Percentiles rank a stretch among this genome's conserved stretches.
These are phyloP conservation scores for Tetragonula clypearis DNA, from an alignment of 1,140 invertebrate species.

Conservation along the genomic window DNA sequence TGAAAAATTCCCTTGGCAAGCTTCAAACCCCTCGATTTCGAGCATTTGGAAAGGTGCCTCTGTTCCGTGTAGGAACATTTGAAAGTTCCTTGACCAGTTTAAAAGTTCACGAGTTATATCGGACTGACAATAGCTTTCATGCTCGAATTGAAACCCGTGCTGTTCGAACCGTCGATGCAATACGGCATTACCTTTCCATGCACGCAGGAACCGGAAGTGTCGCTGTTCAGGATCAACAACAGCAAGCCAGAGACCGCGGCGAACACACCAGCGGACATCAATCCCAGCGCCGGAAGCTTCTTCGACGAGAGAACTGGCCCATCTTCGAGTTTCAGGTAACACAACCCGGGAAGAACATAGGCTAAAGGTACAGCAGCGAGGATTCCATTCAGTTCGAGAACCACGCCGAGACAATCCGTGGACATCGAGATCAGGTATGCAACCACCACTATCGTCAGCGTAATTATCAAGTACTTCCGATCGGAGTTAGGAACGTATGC, in stretches of 20 bases:
- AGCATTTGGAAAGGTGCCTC: neutral
- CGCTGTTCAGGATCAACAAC: constrained; percentile 82
- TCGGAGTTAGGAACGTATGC: constrained; percentile 80
- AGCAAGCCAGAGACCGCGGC: constrained; percentile 86
- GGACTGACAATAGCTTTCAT: neutral
- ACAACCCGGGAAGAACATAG: constrained; percentile 91
- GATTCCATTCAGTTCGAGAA: constrained; percentile 93
- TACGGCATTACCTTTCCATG: constrained; percentile 86
- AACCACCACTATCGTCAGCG: constrained; percentile 86
- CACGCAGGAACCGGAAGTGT: constrained; percentile 82
- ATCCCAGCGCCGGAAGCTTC: constrained; percentile 88
- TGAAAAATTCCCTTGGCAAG: neutral
- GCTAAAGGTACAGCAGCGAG: constrained; percentile 92
- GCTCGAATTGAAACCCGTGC: neutral
- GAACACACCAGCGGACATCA: constrained; percentile 88
- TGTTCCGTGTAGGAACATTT: neutral
- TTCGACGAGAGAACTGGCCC: constrained; percentile 86
- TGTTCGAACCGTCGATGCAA: constrained; percentile 74
- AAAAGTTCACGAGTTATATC: neutral
- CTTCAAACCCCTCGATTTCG: neutral
- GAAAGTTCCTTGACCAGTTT: neutral
- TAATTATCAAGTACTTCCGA: constrained; percentile 85
- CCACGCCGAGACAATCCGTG: constrained; percentile 93
- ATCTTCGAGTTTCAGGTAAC: constrained; percentile 90
- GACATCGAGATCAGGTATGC: constrained; percentile 91